These are phyloP conservation scores for Pluvianellus socialis DNA, from an alignment of 2,113 vertebrate species.

Conservation along the genomic window DNA sequence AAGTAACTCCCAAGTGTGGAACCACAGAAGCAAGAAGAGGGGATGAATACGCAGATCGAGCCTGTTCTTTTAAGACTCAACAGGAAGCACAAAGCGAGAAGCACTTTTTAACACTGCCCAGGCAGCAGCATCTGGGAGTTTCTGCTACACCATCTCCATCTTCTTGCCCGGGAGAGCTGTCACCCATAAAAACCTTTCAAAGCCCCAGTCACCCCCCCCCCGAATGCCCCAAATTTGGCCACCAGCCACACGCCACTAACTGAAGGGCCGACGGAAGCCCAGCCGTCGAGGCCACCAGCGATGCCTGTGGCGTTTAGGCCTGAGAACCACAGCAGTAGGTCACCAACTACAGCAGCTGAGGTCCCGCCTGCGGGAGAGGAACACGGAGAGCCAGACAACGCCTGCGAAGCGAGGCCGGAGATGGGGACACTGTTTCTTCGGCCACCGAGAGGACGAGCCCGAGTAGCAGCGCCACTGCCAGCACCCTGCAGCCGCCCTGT, in stretches of 20 bases:
- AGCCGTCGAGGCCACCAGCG: not conserved
- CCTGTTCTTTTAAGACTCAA: not conserved
- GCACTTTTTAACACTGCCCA: not conserved
- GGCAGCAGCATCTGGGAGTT: not conserved
- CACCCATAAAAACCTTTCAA: not conserved
- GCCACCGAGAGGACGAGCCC: fast-evolving
- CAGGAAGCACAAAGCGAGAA: not conserved
- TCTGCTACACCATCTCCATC: not conserved
- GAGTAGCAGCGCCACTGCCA: not conserved
- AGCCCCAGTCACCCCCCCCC: not conserved
- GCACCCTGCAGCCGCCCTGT: not conserved
- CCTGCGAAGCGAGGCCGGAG: fast-evolving
- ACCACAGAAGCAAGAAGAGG: not conserved
- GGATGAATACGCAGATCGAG: not conserved
- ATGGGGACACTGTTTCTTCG: fast-evolving
- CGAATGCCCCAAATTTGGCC: fast-evolving
- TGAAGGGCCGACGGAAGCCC: not conserved
- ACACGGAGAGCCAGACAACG: fast-evolving
- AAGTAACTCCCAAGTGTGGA: not conserved
- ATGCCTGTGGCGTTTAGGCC: not conserved
- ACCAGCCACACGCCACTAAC: not conserved
- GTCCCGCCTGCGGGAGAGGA: fast-evolving
- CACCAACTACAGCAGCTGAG: fast-evolving
- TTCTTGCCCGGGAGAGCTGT: not conserved
- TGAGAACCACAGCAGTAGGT: too few species aligned